These are phyloP conservation scores for Cetoscarus ocellatus DNA, from an alignment of 2,797 vertebrate genomes.

Conservation along the genomic window DNA sequence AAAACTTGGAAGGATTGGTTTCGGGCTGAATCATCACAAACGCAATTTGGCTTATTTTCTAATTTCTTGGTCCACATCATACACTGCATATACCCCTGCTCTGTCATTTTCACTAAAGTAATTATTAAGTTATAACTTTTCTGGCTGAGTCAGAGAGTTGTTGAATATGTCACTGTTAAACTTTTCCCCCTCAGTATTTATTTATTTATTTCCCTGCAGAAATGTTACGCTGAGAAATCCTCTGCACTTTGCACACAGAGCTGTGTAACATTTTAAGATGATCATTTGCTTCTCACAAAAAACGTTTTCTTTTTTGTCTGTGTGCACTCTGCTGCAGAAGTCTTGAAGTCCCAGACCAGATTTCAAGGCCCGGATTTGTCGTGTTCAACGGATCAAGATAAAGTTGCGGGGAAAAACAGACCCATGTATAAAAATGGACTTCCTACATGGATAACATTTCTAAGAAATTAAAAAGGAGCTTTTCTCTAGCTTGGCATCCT, in stretches of 20 bases:
- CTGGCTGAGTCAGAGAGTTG: conserved; percentile 45
- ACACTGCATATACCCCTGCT: conserved; percentile 40
- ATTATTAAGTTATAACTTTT: conserved; percentile 58
- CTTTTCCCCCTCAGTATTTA: conserved; percentile 4
- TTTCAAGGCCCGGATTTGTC: conserved; percentile 70
- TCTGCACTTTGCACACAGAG: conserved; percentile 33
- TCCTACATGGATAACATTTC: conserved; percentile 65
- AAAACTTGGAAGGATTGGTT: conserved; percentile 58
- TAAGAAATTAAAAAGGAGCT: conserved; percentile 59
- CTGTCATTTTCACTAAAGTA: conserved; percentile 45
- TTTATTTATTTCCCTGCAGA: conserved; percentile 25
- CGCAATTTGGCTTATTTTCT: conserved; percentile 65
- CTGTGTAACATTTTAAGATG: conserved; percentile 59
- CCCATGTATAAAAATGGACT: conserved; percentile 48
- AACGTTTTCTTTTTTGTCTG: conserved; percentile 43
- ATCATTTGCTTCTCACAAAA: conserved; percentile 46
- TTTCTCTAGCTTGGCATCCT: conserved; percentile 55
- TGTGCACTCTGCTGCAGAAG: conserved; percentile 43
- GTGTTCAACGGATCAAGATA: conserved; percentile 66
- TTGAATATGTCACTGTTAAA: conserved; percentile 55
- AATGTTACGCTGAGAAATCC: conserved; percentile 37
- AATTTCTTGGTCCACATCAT: conserved; percentile 63
- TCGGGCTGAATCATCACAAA: conserved; percentile 61
- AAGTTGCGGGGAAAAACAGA: conserved; percentile 52
- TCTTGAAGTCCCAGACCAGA: conserved; percentile 57